phyloP scores from a whole-genome alignment of 37 sponge, comb jelly and placozoan species.

The Geodia barretti region DNA sequence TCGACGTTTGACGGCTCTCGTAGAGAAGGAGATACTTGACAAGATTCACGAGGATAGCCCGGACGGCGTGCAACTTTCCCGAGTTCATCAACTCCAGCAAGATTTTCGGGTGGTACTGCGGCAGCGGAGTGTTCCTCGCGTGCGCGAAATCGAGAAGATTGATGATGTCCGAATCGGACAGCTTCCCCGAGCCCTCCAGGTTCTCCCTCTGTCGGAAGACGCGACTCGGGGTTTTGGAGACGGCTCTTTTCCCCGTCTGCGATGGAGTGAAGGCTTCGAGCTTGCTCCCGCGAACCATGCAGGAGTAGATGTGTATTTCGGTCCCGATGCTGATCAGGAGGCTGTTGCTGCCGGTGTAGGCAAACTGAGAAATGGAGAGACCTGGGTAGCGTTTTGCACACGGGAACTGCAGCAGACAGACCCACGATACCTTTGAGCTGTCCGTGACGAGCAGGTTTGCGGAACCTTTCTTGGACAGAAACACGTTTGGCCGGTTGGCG shows the following conservation, averaged over 20 bases:
- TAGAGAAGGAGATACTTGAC: conserved; percentile 57
- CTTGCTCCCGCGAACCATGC: conserved; percentile 26
- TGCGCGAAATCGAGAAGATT: conserved; percentile 70
- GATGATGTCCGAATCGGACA: neutral
- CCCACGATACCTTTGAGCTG: conserved; percentile 28
- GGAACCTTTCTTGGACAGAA: neutral
- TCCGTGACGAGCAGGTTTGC: neutral
- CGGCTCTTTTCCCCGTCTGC: neutral
- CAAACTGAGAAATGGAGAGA: conserved; percentile 21
- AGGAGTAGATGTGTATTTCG: conserved; percentile 63
- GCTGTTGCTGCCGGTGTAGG: conserved; percentile 73
- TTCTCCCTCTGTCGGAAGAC: neutral
- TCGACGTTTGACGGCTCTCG: neutral
- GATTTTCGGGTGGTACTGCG: conserved; percentile 94
- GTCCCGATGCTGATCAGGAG: conserved; percentile 43
- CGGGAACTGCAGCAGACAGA: conserved; percentile 52
- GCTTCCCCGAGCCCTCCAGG: neutral
- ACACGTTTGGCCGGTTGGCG: neutral
- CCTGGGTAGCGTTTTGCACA: conserved; percentile 26
- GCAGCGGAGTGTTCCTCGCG: conserved; percentile 52
- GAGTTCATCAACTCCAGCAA: conserved; percentile 83
- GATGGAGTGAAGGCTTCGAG: conserved; percentile 7
- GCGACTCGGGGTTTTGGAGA: neutral
- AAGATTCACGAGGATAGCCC: conserved; percentile 80
- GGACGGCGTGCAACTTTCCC: conserved; percentile 73